These are phyloP conservation scores for Sicus ferrugineus DNA, from an alignment of 2,888 invertebrate species.

Conservation along the genomic window DNA sequence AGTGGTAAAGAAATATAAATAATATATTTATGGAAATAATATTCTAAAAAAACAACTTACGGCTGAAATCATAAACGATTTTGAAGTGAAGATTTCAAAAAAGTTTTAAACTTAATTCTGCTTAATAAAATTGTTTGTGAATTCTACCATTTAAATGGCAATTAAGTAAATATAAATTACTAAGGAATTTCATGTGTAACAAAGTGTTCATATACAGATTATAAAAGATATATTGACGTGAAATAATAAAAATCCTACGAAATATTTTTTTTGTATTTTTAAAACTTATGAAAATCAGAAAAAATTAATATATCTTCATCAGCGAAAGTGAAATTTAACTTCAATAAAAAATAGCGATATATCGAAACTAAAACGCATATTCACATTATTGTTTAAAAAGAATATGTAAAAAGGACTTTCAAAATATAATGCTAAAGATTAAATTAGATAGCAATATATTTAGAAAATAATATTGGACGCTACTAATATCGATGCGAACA, in stretches of 20 bases:
- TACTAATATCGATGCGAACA: too few relatives aligned
- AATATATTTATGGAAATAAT: too few relatives aligned
- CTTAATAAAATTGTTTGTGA: too few relatives aligned
- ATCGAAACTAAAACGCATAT: too few relatives aligned
- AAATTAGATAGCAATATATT: conserved; percentile 23
- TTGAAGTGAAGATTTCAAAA: too few relatives aligned
- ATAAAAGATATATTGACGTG: neutral
- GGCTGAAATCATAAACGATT: too few relatives aligned
- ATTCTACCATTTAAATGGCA: neutral
- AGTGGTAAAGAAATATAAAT: too few relatives aligned
- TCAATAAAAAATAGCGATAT: neutral
- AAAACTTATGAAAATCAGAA: neutral
- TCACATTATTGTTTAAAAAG: too few relatives aligned
- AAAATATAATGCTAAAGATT: conserved; percentile 5
- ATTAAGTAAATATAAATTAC: neutral
- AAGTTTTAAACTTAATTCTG: too few relatives aligned
- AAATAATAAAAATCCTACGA: neutral
- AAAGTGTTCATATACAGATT: neutral
- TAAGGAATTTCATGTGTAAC: neutral
- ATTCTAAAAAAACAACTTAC: too few relatives aligned
- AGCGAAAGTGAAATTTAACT: neutral
- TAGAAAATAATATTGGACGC: conserved; percentile 11
- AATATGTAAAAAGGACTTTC: neutral
- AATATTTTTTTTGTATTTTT: too few relatives aligned
- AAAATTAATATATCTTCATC: neutral